Conservation (phyloP, 2,113 vertebrate genomes). For the Megalops atlanticus region DNA sequence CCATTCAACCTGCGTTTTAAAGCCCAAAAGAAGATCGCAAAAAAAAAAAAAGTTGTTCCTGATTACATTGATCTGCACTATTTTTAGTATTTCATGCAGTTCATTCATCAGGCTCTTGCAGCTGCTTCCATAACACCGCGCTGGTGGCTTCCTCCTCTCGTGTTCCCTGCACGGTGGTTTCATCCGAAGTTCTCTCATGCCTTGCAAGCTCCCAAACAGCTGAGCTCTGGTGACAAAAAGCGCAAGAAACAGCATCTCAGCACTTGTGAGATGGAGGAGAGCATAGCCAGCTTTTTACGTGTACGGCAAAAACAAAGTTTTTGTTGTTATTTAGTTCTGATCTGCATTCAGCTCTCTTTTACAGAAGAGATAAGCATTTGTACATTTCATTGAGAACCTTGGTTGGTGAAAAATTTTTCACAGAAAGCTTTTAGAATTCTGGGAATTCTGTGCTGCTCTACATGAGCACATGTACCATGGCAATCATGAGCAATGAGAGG, state of each 20-base stretch:
- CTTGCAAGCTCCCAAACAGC: neutral
- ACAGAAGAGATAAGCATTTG: too few relatives aligned
- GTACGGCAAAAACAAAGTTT: too few relatives aligned
- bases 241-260: neutral
- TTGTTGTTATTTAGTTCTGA: too few relatives aligned
- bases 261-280: neutral
- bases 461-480: neutral
- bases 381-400: neutral
- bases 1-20: too few relatives aligned
- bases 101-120: slow-evolving; percentile 48
- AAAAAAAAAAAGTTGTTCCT: too few relatives aligned
- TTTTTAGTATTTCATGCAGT: slow-evolving; percentile 51
- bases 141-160: too few relatives aligned
- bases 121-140: too few relatives aligned
- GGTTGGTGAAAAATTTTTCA: neutral
- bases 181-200: neutral
- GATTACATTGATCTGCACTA: slow-evolving; percentile 60
- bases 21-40: too few relatives aligned
- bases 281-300: too few relatives aligned
- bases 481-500: too few relatives aligned
- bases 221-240: neutral
- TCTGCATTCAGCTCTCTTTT: too few relatives aligned
- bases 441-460: neutral
- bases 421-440: neutral
- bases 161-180: neutral